These are phyloP conservation scores for Tetheella fluctuosa DNA, from an alignment of 2,888 invertebrate genomes.

Conservation along the genomic window DNA sequence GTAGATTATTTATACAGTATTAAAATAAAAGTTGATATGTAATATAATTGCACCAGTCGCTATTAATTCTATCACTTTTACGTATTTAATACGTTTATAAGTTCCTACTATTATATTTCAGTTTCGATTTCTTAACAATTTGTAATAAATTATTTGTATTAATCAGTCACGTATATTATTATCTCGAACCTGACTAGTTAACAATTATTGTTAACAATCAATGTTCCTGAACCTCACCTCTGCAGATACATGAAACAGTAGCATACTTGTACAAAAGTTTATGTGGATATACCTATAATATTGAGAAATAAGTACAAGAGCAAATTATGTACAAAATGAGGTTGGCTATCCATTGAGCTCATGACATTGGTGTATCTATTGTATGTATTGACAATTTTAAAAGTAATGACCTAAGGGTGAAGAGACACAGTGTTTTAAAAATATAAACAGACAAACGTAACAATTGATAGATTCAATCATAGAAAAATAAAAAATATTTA, in stretches of 20 bases:
- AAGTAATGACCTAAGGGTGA: background rate
- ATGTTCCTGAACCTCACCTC: conserved; percentile 7
- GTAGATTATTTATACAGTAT: conserved; percentile 17
- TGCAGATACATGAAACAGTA: background rate
- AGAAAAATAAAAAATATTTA: background rate
- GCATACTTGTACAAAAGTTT: background rate
- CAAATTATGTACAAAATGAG: too few species aligned
- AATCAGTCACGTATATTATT: conserved; percentile 33
- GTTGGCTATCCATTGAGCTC: too few species aligned
- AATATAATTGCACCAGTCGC: conserved; percentile 10
- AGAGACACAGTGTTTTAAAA: background rate
- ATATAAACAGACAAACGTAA: background rate
- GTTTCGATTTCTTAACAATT: conserved; percentile 12
- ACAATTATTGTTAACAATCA: background rate
- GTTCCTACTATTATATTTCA: conserved; percentile 43
- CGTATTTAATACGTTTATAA: conserved; percentile 24
- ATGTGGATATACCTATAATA: background rate
- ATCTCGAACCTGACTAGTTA: conserved; percentile 16
- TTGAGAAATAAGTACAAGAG: too few species aligned
- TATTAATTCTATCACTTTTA: conserved; percentile 13
- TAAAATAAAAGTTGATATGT: conserved; percentile 15
- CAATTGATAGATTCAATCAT: background rate
- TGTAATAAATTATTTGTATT: conserved; percentile 33
- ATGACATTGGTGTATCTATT: background rate
- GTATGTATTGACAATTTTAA: background rate